Evolutionary conservation across 2,113 vertebrate species (phyloP).

Genomic region (Rynchops niger): DNA sequence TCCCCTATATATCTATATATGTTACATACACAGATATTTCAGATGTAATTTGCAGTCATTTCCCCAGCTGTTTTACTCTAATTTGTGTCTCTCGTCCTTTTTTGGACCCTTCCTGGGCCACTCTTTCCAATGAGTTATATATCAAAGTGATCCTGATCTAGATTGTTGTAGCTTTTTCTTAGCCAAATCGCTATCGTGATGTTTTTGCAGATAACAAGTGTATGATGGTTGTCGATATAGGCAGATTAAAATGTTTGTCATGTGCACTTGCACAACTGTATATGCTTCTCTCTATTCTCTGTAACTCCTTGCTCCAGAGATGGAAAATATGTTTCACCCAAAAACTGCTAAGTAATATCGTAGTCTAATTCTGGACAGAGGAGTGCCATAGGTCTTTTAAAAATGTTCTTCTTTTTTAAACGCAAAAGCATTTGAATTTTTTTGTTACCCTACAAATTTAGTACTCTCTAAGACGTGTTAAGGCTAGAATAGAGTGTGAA

Average conservation of each 20-base stretch:
- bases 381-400: background rate
- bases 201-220: background rate
- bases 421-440: background rate
- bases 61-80: background rate
- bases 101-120: background rate
- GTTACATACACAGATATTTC: background rate
- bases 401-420: background rate
- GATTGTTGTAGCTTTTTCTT: background rate
- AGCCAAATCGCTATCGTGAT: background rate
- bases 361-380: background rate
- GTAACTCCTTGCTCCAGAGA: background rate
- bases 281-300: background rate
- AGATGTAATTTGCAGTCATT: background rate
- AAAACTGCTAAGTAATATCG: background rate
- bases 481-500: background rate
- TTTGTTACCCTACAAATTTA: background rate
- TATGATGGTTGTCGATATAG: background rate
- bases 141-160: background rate
- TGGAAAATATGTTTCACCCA: background rate
- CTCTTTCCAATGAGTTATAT: background rate
- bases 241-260: background rate
- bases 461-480: background rate
- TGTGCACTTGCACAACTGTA: background rate
- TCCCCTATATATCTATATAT: background rate
- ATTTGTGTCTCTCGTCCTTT: background rate